Evolutionary conservation across 2,797 vertebrate genomes (phyloP).

Genomic region (Acipenser oxyrinchus): DNA sequence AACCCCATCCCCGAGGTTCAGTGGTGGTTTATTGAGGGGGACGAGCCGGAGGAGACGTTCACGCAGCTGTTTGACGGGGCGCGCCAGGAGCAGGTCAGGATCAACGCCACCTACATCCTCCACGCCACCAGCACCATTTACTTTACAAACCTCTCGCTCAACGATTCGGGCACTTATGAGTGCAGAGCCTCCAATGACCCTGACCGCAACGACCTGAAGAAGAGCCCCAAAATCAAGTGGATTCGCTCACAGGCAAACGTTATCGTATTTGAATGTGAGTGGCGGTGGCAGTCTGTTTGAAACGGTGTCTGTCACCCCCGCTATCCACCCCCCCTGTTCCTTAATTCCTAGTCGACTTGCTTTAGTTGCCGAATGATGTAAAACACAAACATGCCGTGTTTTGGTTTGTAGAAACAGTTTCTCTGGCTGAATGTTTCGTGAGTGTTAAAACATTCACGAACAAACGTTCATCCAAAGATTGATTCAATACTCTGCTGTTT

Average conservation of each 20-base stretch:
- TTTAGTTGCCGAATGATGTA: too few species aligned
- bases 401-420: too few species aligned
- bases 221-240: constrained; percentile 89
- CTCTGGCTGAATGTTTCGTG: too few species aligned
- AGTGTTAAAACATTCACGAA: too few species aligned
- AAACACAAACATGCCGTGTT: too few species aligned
- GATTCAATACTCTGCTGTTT: too few species aligned
- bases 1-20: constrained; percentile 85
- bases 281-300: constrained; percentile 35
- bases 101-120: constrained; percentile 79
- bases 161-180: constrained; percentile 83
- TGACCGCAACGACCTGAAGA: constrained; percentile 86
- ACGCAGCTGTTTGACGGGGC: constrained; percentile 84
- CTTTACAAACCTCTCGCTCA: constrained; percentile 60
- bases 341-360: too few species aligned
- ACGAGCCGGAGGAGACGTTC: constrained; percentile 63
- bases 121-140: constrained; percentile 75
- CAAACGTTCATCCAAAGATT: too few species aligned
- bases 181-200: constrained; percentile 93
- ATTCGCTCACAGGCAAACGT: constrained; percentile 90
- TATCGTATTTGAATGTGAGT: constrained; percentile 94
- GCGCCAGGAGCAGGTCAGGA: constrained; percentile 63
- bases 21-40: constrained; percentile 82
- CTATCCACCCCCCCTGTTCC: too few species aligned
- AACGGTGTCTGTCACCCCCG: background rate